These are phyloP conservation scores for Bursaphelenchus mucronatus DNA, from an alignment of 1,140 invertebrate genomes.

Conservation along the genomic window DNA sequence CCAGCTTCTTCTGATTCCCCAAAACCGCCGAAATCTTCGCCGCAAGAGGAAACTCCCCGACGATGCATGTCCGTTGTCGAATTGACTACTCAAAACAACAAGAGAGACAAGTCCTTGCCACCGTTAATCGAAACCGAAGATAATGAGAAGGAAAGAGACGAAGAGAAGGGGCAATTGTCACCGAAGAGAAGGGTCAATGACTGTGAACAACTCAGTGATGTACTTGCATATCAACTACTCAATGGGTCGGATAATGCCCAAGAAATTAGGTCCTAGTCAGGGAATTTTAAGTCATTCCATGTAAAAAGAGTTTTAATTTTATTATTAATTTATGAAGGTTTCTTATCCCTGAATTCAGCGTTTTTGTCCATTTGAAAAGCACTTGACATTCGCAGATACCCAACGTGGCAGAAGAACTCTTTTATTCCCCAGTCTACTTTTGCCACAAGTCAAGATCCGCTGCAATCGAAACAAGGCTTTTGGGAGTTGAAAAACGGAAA, in stretches of 20 bases:
- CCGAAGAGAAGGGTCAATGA: constrained; percentile 33
- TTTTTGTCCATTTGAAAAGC: no score
- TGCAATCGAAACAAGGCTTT: no score
- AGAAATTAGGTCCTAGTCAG: constrained; percentile 30
- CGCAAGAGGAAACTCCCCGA: constrained; percentile 29
- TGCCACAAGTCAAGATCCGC: no score
- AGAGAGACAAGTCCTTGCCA: constrained; percentile 27
- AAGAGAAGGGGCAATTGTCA: constrained; percentile 11
- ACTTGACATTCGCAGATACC: no score
- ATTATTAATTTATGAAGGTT: no score
- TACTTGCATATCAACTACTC: constrained; percentile 37
- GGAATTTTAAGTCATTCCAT: no score
- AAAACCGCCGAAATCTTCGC: neutral
- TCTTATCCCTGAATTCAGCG: no score
- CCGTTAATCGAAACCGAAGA: constrained; percentile 23
- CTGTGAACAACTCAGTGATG: constrained; percentile 29
- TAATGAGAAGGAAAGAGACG: neutral
- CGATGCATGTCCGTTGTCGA: constrained; percentile 38
- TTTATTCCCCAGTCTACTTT: no score
- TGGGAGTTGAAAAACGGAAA: no score
- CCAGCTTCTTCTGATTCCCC: neutral
- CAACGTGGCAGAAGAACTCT: no score
- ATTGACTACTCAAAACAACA: constrained; percentile 11
- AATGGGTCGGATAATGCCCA: constrained; percentile 27
- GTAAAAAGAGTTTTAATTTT: no score